phyloP scores from a whole-genome alignment of 2,113 vertebrate species.

The Lanius collurio region DNA sequence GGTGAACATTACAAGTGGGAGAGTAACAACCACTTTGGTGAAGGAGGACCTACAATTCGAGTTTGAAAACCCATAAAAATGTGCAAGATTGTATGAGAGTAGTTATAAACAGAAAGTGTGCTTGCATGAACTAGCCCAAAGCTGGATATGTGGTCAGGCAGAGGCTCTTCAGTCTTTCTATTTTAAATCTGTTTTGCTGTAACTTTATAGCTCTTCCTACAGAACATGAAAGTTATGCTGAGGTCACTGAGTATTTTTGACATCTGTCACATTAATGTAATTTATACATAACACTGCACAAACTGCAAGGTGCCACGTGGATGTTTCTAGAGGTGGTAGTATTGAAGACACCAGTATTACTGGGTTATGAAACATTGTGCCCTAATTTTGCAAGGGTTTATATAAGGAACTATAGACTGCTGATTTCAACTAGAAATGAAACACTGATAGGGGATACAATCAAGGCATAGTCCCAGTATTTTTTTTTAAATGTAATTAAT shows the following conservation, averaged over 20 bases:
- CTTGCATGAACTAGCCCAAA: neutral
- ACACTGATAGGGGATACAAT: neutral
- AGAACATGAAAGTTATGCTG: neutral
- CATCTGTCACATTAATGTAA: neutral
- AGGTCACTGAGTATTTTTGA: neutral
- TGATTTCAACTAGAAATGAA: neutral
- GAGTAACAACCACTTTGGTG: neutral
- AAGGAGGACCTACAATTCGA: neutral
- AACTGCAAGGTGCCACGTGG: neutral
- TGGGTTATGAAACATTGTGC: neutral
- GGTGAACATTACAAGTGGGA: neutral
- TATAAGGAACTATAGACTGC: neutral
- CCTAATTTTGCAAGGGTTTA: neutral
- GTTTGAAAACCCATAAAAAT: neutral
- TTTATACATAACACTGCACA: neutral
- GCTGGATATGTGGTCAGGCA: neutral
- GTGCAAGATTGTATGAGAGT: neutral
- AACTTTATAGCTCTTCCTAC: neutral
- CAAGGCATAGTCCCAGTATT: neutral
- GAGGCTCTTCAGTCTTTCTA: neutral
- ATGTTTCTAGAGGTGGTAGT: neutral
- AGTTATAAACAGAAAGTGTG: neutral
- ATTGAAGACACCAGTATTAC: neutral
- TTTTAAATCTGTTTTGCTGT: neutral
- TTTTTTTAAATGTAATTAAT: neutral